Base-by-base conservation (phyloP, 2,888 invertebrate species). In the Barypeithes pellucidus region DNA sequence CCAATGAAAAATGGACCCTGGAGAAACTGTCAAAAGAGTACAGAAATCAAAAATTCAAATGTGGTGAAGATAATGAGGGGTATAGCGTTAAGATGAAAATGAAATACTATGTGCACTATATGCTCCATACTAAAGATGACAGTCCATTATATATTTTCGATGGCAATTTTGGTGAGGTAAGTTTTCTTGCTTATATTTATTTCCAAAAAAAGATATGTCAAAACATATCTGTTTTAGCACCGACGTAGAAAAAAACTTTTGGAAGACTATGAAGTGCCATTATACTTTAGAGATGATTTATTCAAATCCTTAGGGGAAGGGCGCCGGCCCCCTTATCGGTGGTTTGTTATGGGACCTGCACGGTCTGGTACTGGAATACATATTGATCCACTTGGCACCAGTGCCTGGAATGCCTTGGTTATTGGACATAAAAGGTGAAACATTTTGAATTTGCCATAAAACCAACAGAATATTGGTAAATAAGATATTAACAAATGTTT, bases 131-230 rank as follows among this genome's bases (percentile, higher is more conserved):
- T 79, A 91, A 91, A 82, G 99, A 99, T 88, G 99, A 99, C 87
- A 98, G 98, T 86, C 99, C 99, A n/a, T 90, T 99, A 77, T 99
- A 99, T 89, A 97, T 99, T 88, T 99, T 99, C 90, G 99, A 99
- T 89, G 97, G 98, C 87, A 97, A 97, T 87, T 99, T 96, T 90
- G 99, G 98, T 70, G 99, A 99, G 88, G 93, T 93, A 86, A 77
- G 80, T 75, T 29, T 45, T 43, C n/a, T n/a, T n/a, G n/a, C n/a
- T n/a, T n/a, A n/a, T n/a, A n/a, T n/a, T n/a, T n/a, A n/a, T n/a
- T n/a, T n/a, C n/a, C n/a, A n/a, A n/a, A n/a, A n/a, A n/a, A n/a
- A n/a, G 47, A 67, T 60, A 57, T 63, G 7, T 29, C 29, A 29
- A 29, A 8, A n/a, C n/a, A n/a, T n/a, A n/a, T n/a, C n/a, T 29